Evolutionary conservation across 37 sponge, comb jelly and placozoan species (phyloP).

Genomic region (Cladorhizidae sp.): DNA sequence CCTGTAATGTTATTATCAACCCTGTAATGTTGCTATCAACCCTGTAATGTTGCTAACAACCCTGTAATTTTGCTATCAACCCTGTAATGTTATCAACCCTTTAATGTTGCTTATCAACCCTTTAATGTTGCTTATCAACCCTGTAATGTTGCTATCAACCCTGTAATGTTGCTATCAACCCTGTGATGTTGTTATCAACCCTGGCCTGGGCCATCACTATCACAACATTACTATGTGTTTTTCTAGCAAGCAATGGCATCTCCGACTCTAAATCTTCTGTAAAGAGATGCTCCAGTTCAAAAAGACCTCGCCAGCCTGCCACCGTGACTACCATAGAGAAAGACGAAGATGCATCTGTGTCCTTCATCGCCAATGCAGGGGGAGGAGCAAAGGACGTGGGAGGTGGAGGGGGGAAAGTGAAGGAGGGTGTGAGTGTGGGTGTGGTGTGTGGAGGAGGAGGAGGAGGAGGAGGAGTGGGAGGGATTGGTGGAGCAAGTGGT

Average conservation of each 20-base stretch:
- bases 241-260: background rate
- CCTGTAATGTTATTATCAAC: too few species aligned
- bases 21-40: too few species aligned
- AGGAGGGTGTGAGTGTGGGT: background rate
- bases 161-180: too few species aligned
- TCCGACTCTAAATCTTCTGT: background rate
- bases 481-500: background rate
- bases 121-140: too few species aligned
- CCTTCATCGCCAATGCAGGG: background rate
- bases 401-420: background rate
- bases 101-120: too few species aligned
- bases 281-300: background rate
- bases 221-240: too few species aligned
- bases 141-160: too few species aligned
- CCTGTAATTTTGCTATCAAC: too few species aligned
- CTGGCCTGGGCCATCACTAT: too few species aligned
- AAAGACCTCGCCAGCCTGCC: slow-evolving; percentile 20
- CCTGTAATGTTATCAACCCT: too few species aligned
- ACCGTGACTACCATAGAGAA: background rate
- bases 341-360: slow-evolving; percentile 18
- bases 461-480: background rate
- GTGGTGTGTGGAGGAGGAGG: background rate
- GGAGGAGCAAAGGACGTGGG: slow-evolving; percentile 13
- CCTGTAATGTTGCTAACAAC: too few species aligned
- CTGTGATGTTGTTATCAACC: too few species aligned